phyloP scores from a whole-genome alignment of 2,888 invertebrate genomes.

The Psococerastis gibbosa region DNA sequence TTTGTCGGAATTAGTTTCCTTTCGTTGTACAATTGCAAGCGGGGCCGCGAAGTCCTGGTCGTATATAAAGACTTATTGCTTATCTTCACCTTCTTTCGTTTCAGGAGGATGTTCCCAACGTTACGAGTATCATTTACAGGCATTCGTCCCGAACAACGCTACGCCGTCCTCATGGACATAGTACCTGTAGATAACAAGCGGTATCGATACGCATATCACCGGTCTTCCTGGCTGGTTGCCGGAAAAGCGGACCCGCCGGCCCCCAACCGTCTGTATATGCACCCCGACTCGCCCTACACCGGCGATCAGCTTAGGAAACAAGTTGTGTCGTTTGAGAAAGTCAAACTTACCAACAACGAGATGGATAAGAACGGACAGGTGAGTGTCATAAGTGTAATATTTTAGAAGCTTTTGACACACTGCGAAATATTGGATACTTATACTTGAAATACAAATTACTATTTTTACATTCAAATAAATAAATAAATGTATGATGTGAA shows the following conservation, averaged over 20 bases:
- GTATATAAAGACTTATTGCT: too few relatives aligned
- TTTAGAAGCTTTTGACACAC: too few relatives aligned
- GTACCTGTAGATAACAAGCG: slow-evolving; percentile 63
- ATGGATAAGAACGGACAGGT: slow-evolving; percentile 61
- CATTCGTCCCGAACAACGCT: slow-evolving; percentile 41
- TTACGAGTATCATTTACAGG: slow-evolving; percentile 54
- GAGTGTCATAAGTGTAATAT: slow-evolving; percentile 25
- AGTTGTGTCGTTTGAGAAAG: slow-evolving; percentile 65
- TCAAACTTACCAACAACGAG: slow-evolving; percentile 69
- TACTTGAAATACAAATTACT: too few relatives aligned
- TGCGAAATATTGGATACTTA: too few relatives aligned
- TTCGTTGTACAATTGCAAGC: too few relatives aligned
- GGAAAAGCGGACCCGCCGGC: slow-evolving; percentile 64
- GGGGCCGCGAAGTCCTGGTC: too few relatives aligned
- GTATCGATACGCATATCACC: slow-evolving; percentile 64
- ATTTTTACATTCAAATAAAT: too few relatives aligned
- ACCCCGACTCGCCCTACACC: slow-evolving; percentile 64
- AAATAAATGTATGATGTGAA: too few relatives aligned
- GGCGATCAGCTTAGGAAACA: slow-evolving; percentile 59
- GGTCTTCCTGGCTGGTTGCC: slow-evolving; percentile 64
- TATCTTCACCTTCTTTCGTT: too few relatives aligned
- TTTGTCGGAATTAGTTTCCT: too few relatives aligned
- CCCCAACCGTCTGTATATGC: slow-evolving; percentile 50
- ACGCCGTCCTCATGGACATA: slow-evolving; percentile 59
- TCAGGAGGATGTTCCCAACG: slow-evolving; percentile 68